A percentile compares a stretch with the other conserved stretches of the same genome.
phyloP scores from a whole-genome alignment of 2,797 vertebrate species.

The Prionace glauca region DNA sequence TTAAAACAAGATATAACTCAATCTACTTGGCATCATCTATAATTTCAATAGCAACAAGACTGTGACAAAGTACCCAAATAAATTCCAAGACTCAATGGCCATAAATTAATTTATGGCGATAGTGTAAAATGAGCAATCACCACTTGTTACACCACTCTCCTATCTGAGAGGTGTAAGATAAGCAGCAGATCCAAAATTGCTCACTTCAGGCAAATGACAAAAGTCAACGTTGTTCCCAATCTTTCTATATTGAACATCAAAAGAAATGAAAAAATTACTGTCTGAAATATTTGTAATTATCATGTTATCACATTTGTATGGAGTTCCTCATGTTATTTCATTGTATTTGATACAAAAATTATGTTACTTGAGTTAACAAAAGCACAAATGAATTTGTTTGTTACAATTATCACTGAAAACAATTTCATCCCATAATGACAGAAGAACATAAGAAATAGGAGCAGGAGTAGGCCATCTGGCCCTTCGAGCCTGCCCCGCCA shows the following conservation, averaged over 20 bases:
- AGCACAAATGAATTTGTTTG: neutral
- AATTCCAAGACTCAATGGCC: neutral
- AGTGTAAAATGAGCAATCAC: neutral
- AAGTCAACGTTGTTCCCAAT: neutral
- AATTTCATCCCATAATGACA: neutral
- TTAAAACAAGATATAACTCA: neutral
- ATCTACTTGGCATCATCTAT: conserved; percentile 22
- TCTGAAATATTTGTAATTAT: neutral
- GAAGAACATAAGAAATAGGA: no score
- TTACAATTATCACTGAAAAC: neutral
- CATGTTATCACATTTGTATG: neutral
- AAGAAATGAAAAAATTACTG: neutral
- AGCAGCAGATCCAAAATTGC: neutral
- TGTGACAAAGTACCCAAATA: neutral
- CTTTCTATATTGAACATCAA: neutral
- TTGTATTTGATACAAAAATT: neutral
- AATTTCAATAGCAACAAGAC: neutral
- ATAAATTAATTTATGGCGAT: neutral
- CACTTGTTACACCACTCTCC: neutral
- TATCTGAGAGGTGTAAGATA: neutral
- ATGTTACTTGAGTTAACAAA: neutral
- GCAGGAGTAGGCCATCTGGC: no score
- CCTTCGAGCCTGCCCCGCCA: no score
- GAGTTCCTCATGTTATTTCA: neutral
- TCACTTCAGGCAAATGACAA: neutral